A percentile compares a stretch with the other conserved stretches of the same genome.
These are phyloP conservation scores for Eclectus roratus DNA, from an alignment of 2,113 vertebrate species.

Conservation along the genomic window DNA sequence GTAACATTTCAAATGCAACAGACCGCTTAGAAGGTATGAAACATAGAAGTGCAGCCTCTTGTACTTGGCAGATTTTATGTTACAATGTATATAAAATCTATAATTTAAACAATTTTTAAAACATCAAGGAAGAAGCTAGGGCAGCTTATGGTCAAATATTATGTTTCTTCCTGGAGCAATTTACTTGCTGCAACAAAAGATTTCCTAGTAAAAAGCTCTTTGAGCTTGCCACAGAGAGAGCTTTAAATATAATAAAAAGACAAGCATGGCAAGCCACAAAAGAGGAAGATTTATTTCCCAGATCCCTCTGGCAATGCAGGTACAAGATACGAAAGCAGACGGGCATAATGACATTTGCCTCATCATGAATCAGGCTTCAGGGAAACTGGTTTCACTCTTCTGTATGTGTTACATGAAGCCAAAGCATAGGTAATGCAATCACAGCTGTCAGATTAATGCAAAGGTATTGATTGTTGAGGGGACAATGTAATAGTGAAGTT, in stretches of 20 bases:
- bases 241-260: conserved; percentile 61
- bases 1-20: background rate
- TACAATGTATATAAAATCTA: background rate
- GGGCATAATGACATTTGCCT: conserved; percentile 74
- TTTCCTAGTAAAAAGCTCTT: background rate
- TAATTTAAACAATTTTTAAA: background rate
- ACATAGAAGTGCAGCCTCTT: background rate
- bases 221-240: background rate
- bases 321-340: conserved; percentile 74
- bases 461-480: conserved; percentile 68
- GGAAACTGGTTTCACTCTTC: conserved; percentile 61
- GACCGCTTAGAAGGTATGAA: background rate
- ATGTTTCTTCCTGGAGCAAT: conserved; percentile 4
- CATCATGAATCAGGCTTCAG: conserved; percentile 63
- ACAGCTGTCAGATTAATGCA: conserved; percentile 73
- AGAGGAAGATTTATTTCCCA: conserved; percentile 63
- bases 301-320: conserved; percentile 68
- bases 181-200: background rate
- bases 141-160: background rate
- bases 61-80: background rate
- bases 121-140: background rate
- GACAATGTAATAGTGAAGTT: conserved; percentile 49
- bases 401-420: conserved; percentile 63
- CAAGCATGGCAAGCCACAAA: conserved; percentile 38
- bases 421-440: conserved; percentile 74